Evolutionary conservation across 2,113 vertebrate species (phyloP).

Genomic region (Entelurus aequoreus): DNA sequence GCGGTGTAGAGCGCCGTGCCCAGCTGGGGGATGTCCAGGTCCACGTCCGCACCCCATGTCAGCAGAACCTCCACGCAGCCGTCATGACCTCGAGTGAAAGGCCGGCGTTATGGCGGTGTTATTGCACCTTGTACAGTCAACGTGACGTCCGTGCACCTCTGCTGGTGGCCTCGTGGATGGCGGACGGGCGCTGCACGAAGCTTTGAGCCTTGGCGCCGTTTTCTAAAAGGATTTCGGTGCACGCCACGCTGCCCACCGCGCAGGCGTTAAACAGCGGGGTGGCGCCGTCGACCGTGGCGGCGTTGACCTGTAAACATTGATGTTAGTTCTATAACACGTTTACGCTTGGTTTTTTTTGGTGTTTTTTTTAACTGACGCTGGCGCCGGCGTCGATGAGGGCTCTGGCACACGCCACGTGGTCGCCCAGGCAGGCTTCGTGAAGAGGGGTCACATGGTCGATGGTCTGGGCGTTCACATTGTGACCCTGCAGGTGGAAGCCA

Average conservation of each 20-base stretch:
- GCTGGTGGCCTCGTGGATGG: conserved; percentile 85
- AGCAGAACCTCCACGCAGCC: conserved; percentile 87
- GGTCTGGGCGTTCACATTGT: conserved; percentile 87
- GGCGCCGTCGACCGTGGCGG: conserved; percentile 87
- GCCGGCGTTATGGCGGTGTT: too few relatives aligned
- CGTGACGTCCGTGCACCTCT: conserved; percentile 71
- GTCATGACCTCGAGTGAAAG: conserved; percentile 77
- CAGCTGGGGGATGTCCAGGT: conserved; percentile 87
- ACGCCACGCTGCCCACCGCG: conserved; percentile 80
- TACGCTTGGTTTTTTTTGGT: background rate
- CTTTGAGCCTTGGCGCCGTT: conserved; percentile 85
- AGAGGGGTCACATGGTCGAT: conserved; percentile 91
- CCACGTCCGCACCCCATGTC: conserved; percentile 88
- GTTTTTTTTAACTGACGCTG: conserved; percentile 75
- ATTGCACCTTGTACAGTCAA: too few relatives aligned
- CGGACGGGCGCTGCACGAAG: conserved; percentile 80
- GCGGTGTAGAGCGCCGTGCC: conserved; percentile 91
- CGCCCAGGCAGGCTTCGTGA: conserved; percentile 90
- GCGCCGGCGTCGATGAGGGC: conserved; percentile 91
- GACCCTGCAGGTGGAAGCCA: conserved; percentile 74
- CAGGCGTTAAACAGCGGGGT: conserved; percentile 90
- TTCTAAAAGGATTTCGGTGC: conserved; percentile 84
- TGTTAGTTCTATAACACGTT: conserved; percentile 35
- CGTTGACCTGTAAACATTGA: conserved; percentile 80
- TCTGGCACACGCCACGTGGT: conserved; percentile 84